Conservation (phyloP, 2,113 vertebrate genomes). For the Caretta caretta region DNA sequence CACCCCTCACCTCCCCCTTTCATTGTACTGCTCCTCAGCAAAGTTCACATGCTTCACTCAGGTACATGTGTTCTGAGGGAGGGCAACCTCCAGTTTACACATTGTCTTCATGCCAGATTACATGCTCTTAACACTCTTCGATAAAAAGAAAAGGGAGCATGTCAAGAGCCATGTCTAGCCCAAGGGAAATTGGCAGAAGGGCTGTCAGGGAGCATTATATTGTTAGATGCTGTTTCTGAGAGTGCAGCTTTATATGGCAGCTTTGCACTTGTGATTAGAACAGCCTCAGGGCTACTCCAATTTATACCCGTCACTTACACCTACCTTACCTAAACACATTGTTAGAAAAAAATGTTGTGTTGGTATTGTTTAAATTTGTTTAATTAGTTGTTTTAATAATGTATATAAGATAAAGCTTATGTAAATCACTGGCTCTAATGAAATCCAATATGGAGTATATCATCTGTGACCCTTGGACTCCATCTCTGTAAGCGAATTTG, state of each 20-base stretch:
- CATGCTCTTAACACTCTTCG: neutral
- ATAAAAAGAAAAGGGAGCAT: neutral
- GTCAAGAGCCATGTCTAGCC: neutral
- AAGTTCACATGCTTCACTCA: neutral
- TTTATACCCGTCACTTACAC: neutral
- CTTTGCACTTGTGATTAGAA: neutral
- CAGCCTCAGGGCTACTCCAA: neutral
- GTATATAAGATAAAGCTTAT: too few relatives aligned
- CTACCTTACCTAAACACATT: neutral
- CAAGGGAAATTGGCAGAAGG: neutral
- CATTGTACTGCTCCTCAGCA: neutral
- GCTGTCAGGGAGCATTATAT: neutral
- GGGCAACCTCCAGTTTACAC: neutral
- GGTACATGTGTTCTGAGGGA: neutral
- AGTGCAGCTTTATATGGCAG: neutral
- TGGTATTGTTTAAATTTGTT: too few relatives aligned
- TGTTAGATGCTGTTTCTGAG: neutral
- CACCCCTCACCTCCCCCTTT: neutral
- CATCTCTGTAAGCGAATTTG: too few relatives aligned
- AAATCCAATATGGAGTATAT: too few relatives aligned
- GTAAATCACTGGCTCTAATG: too few relatives aligned
- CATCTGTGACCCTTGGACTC: too few relatives aligned
- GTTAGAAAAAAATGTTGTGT: too few relatives aligned
- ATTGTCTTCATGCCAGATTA: neutral
- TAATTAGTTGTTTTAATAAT: too few relatives aligned